phyloP scores from a whole-genome alignment of 1,140 invertebrate species.

The Apis dorsata region DNA sequence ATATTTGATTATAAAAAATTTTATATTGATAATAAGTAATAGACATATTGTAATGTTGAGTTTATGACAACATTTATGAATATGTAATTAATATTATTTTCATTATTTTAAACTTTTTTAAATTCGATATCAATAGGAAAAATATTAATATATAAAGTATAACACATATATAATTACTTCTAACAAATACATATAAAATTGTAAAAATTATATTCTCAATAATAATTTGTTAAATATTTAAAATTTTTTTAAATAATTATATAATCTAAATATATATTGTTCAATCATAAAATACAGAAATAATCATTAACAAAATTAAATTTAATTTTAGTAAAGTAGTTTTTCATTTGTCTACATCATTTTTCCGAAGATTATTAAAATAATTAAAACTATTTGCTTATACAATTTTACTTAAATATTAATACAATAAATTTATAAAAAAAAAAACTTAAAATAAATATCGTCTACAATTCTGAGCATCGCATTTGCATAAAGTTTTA shows the following conservation, averaged over 20 bases:
- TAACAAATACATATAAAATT: background rate
- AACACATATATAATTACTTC: background rate
- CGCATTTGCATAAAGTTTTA: conserved; percentile 83
- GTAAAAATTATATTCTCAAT: background rate
- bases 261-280: background rate
- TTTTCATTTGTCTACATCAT: background rate
- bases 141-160: background rate
- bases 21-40: background rate
- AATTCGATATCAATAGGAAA: background rate
- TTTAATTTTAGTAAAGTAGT: background rate
- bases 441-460: conserved; percentile 83
- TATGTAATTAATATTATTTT: background rate
- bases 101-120: background rate
- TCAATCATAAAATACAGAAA: background rate
- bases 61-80: background rate
- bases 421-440: background rate
- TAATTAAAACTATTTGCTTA: background rate
- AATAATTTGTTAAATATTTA: background rate
- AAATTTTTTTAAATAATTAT: background rate
- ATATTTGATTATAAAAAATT: background rate
- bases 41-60: background rate
- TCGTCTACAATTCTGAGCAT: conserved; percentile 83
- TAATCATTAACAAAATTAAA: background rate
- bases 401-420: background rate
- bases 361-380: background rate